Percentiles rank a stretch among this genome's conserved stretches.
These are phyloP conservation scores for Heteromyza rotundicornis DNA, from an alignment of 2,888 invertebrate species.

Conservation along the genomic window DNA sequence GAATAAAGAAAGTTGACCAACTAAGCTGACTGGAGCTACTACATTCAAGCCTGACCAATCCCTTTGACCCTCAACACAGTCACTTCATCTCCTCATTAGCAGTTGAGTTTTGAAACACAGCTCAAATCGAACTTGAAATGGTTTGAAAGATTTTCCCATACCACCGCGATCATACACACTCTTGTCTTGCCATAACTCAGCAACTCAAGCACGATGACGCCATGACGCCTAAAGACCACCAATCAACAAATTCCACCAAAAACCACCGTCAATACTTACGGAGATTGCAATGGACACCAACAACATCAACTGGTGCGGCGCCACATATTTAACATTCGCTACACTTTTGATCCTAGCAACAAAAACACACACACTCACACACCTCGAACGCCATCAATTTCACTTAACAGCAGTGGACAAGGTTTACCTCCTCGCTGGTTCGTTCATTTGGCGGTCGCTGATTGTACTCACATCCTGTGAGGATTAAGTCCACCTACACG, in stretches of 20 bases:
- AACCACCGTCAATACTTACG: neutral
- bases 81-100: no score
- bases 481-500: slow-evolving; percentile 37
- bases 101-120: no score
- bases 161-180: no score
- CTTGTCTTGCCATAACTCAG: neutral
- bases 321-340: slow-evolving; percentile 22
- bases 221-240: slow-evolving; percentile 13
- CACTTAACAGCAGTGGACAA: slow-evolving; percentile 32
- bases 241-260: slow-evolving; percentile 9
- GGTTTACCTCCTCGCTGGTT: neutral
- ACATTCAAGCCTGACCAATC: no score
- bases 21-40: no score
- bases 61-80: no score
- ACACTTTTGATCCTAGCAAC: slow-evolving; percentile 16
- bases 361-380: neutral
- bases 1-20: no score
- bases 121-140: no score
- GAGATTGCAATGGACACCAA: slow-evolving; percentile 17
- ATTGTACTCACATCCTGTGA: neutral
- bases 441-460: neutral
- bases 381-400: slow-evolving; percentile 40
- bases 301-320: slow-evolving; percentile 19
- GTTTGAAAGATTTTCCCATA: no score
- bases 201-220: neutral